Base-by-base conservation (phyloP, 2,888 invertebrate species). In the Aphodius granarius region DNA sequence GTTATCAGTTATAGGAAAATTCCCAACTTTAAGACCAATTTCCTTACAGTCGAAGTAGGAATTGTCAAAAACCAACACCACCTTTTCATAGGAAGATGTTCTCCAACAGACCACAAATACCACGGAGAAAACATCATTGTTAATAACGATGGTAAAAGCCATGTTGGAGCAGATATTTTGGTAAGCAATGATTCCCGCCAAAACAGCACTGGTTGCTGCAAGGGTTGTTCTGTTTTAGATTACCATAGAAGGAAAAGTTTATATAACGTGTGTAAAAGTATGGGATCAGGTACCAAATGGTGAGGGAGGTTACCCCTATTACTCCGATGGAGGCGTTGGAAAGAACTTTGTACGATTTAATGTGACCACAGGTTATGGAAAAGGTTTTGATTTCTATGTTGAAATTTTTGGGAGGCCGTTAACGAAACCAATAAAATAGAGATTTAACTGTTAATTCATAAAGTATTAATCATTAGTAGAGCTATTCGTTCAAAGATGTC, bases 381-480 rank as follows among this genome's bases (percentile, higher is more conserved):
- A 87, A 79, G 88, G 89, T 1, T 87, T 89, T 75, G 85, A 88
- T 73, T 89, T 89, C 78, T 86, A 85, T 72, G 85, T 89, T 0
- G 86, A 87, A 81, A 84, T 89, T 63, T 88, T 85, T 81, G 89
- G 88, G 21, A 17, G 68, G 2, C 68, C 68, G 4, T 43, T 43
- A 13, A 6, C 6, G 3, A 6, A 13, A 43, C 2, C 43, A 43
- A 43, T 13, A 6, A 13, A 43, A 43, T 43, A 43, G 43, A 13
- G 13, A 43, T 43, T 43, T 43, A 1, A 6, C 9, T 43, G 6
- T 6, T 43, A 43, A 13, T 43, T 43, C 43, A 6, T 43, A 43
- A 13, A 43, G 43, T 43, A 43, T 43, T 43, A 43, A 9, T 13
- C 9, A 43, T 43, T 43, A 0, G 13, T 43, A 13, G 9, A 43